Base-by-base conservation (phyloP, 2,113 vertebrate genomes). In the Corythornis vintsioides region DNA sequence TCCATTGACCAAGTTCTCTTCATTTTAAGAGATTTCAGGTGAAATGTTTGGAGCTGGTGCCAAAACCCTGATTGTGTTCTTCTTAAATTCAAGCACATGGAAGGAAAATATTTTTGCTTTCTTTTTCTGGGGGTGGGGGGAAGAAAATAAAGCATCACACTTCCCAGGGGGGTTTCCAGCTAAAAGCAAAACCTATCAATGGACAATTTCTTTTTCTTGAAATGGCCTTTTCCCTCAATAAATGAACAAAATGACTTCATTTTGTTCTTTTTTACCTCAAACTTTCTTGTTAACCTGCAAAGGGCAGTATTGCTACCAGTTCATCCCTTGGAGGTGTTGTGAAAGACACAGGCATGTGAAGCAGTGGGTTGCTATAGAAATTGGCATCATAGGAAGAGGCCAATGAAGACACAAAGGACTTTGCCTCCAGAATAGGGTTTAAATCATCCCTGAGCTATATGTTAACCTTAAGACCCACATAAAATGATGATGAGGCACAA, bases 321-420 rank as follows among this genome's bases (percentile, higher is more conserved):
- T 83, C 14, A n/a, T 67, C 7, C 71, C 64, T 76, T 47, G 25
- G 24, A 88, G 69, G 43, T 71, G 15, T 56, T 88, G 83, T 35
- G 69, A 90, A 92, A 95, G 48, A 80, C 43, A 86, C 89, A 80
- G 29, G 13, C 38, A 45, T 24, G 29, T 33, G 53, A 88, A 90
- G 52, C 43, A 69, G 13, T 40, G 43, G 48, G 90, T 94, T 90
- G 72, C 92, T 64, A 60, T 21, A 77, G 47, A 52, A 94, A 94
- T 94, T 76, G 93, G 72, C 43, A 85, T 69, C 31, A 70, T 7
- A 75, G 47, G 47, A 86, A 92, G 88, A 80, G 48, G 29, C 69
- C 79, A 90, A 26, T n/a, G 38, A 83, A 45, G 56, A 70, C 75
- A 71, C 22, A 80, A 81, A 88, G 28, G 52, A 77, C 15, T 8